Base-by-base conservation (phyloP, 1,140 invertebrate genomes). In the Lineus longissimus region DNA sequence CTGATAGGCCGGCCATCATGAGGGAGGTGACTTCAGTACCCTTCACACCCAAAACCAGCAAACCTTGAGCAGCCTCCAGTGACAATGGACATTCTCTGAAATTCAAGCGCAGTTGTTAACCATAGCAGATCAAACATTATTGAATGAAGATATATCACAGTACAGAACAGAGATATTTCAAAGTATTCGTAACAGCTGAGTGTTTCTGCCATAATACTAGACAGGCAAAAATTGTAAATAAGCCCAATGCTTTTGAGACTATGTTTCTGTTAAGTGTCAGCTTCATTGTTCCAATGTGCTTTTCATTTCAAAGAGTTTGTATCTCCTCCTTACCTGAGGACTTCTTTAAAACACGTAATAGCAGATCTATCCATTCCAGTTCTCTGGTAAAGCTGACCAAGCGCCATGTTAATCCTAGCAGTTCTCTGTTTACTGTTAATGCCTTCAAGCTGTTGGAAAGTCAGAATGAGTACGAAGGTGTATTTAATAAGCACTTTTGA, bases 311-410 rank as follows among this genome's bases (percentile, higher is more conserved):
- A n/a, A n/a, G n/a, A n/a, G n/a, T n/a, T n/a, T n/a, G n/a, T n/a
- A n/a, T 55, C 22, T 27, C 40, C 6, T 27, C 6, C 27, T 62
- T 78, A 85, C 76, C 86, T 84, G 17, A 92, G 70, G 19, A 91
- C 88, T 82, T 91, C 90, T 76, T 90, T 91, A 73, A 88, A 91
- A 25, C 86, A 86, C 0, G 86, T 85, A 40, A 88, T 86, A 0
- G 89, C 89, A 40, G 88, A 87, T 63, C 89, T 76, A 69, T 91
- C 89, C 82, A 87, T 87, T 40, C 89, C 90, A 65, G 84, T 84
- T 66, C 88, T 86, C 41, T 88, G 85, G 69, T 90, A 91, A 59
- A 91, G 80, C 71, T 87, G 87, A 11, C 86, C 90, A 36, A 92
- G 73, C 30, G 89, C 85, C 83, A 90, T 86, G 71, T 91, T 90